These are phyloP conservation scores for Excalfactoria chinensis DNA, from an alignment of 2,113 vertebrate species.

Conservation along the genomic window DNA sequence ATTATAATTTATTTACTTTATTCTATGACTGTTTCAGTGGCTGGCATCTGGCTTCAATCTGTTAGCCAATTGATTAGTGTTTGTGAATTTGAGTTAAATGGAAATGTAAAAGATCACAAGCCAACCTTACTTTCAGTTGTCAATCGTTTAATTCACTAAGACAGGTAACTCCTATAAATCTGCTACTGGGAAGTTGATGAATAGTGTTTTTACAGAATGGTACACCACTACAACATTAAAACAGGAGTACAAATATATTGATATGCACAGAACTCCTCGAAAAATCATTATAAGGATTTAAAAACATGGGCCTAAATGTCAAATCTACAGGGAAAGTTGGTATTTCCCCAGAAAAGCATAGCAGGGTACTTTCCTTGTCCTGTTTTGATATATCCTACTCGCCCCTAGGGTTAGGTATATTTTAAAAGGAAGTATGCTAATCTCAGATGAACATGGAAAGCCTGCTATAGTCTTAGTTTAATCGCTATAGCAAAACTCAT, in stretches of 20 bases:
- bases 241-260: slow-evolving; percentile 25
- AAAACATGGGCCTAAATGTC: slow-evolving; percentile 45
- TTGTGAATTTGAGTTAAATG: slow-evolving; percentile 50
- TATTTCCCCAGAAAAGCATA: slow-evolving; percentile 70
- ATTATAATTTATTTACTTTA: not conserved
- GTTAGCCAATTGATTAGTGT: slow-evolving; percentile 40
- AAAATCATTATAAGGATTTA: slow-evolving; percentile 54
- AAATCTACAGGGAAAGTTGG: slow-evolving; percentile 64
- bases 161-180: not conserved
- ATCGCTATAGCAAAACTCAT: slow-evolving; percentile 58
- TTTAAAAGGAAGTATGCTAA: slow-evolving; percentile 71
- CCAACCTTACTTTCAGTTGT: not conserved
- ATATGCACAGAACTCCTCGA: slow-evolving; percentile 48
- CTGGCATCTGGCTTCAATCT: slow-evolving; percentile 53
- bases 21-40: not conserved
- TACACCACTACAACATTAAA: not conserved
- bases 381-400: slow-evolving; percentile 55
- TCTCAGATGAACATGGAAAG: slow-evolving; percentile 65
- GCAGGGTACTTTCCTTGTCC: slow-evolving; percentile 61
- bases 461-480: slow-evolving; percentile 70
- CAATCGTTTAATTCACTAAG: not conserved
- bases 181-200: not conserved
- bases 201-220: not conserved
- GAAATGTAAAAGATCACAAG: slow-evolving; percentile 64
- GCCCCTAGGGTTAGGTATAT: slow-evolving; percentile 57